Base-by-base conservation (phyloP, 1,140 invertebrate species). In the Physella acuta region DNA sequence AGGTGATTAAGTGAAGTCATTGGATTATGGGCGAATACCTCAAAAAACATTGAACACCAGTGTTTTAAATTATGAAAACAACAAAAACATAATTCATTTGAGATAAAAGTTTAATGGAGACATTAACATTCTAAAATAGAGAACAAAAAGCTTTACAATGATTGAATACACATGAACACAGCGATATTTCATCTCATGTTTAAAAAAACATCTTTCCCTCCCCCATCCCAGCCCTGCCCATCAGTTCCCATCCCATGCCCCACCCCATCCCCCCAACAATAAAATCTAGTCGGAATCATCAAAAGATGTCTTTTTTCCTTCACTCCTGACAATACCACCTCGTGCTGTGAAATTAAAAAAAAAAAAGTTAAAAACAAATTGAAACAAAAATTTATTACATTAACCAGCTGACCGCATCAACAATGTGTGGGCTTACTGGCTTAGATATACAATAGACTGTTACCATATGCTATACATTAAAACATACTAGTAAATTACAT, bases 251-350 rank as follows among this genome's bases (percentile, higher is more conserved):
- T 55, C 52, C 52, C 52, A 8, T 20, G 8, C 39, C 39, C 20
- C 20, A 11, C 39, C 39, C 39, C 39, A 44, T 44, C 24, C 14
- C 26, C 52, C 52, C 26, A 55, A 55, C 8, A 11, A 11, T 44
- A 8, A 44, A 44, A 1, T 55, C 26, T 61, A 61, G 28, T 61
- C 59, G 39, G 59, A 61, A 61, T 61, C 59, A 44, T 61, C 24
- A 61, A 61, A 61, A 3, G 26, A 37, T 4, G 36, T 61, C 36
- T 61, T 61, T 26, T 44, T 61, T 16, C 59, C 59, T n/a, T 61
- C 59, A 26, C 31, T 36, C 36, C 39, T 31, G 0, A 61, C 59
- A 36, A 61, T 61, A 36, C 59, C 59, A 37, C 59, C 59, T 28
- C 59, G n/a, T 1, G 59, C 59, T 61, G 59, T 26, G 30, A 33